Base-by-base conservation (phyloP, 2,797 vertebrate genomes). In the Luscinia luscinia region DNA sequence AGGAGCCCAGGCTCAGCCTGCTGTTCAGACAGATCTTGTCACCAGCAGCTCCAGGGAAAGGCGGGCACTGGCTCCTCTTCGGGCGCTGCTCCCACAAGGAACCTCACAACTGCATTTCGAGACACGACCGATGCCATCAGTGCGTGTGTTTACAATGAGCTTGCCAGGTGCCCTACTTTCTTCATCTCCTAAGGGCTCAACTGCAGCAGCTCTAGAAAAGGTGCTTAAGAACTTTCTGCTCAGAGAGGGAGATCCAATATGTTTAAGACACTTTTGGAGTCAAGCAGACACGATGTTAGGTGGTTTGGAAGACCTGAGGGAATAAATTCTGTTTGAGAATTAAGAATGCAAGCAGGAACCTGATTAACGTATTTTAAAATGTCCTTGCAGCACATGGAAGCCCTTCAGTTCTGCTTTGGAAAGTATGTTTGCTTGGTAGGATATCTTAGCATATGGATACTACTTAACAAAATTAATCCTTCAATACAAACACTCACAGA, bases 121-220 rank as follows among this genome's bases (percentile, higher is more conserved):
- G 81, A 78, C 41, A 49, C 38, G 21, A 22, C 9, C 11, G 16
- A 24, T 70, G 57, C 76, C 48, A n/a, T n/a, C 49, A 6, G 84
- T 1, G 0, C 2, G 2, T 7, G 36, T 93, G 87, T 73, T 95
- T 88, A 86, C 87, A 55, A 5, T 7, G 62, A 12, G 58, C 87
- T 57, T 93, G 93, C 91, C 93, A 94, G 89, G 89, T 91, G 96
- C 80, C 91, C 94, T 40, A 81, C 54, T 93, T 96, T 86, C 85
- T 41, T 78, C 74, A 88, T 90, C 85, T 94, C 82, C 85, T 80
- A n/a, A 58, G 79, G 80, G 85, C 91, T 93, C 73, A 61, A 11
- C 38, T 30, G 32, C 85, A 43, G 82, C 91, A 87, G 93, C 94
- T 94, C 89, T 72, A 86, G 66, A 88, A 94, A 94, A 94, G 95